These are phyloP conservation scores for Cephalopterus ornatus DNA, from an alignment of 2,113 vertebrate species.

Conservation along the genomic window DNA sequence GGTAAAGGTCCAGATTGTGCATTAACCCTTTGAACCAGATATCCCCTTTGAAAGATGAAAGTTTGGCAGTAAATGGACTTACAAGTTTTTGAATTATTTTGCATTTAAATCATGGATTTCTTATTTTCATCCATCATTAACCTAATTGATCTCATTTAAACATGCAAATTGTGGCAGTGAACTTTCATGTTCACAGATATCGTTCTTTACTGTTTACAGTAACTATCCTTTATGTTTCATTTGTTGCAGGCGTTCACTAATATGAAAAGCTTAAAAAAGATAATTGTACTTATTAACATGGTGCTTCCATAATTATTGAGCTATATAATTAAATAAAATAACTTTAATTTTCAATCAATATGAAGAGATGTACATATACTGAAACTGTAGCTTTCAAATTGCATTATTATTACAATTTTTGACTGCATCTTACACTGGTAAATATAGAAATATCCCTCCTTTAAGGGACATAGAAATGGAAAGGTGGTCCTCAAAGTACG, in stretches of 20 bases:
- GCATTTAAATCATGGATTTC: constrained; percentile 63
- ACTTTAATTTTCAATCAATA: not conserved
- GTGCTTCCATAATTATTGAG: constrained; percentile 3
- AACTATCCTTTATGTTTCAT: not conserved
- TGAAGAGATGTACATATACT: not conserved
- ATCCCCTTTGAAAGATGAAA: constrained; percentile 50
- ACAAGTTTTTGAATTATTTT: constrained; percentile 65
- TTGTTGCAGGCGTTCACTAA: constrained; percentile 1
- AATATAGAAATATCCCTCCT: not conserved
- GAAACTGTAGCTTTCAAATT: not conserved
- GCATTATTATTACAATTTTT: not conserved
- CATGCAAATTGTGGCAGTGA: constrained; percentile 40
- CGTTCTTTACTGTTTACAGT: constrained; percentile 24
- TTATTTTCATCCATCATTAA: constrained; percentile 71
- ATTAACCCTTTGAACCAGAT: constrained; percentile 47
- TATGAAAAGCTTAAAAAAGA: constrained; percentile 19
- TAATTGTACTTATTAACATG: not conserved
- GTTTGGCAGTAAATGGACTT: constrained; percentile 61
- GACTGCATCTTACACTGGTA: not conserved
- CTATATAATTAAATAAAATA: constrained; percentile 14
- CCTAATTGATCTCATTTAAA: constrained; percentile 70
- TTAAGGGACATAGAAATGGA: not conserved
- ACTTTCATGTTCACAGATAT: constrained; percentile 33
- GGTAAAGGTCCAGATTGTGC: constrained; percentile 35
- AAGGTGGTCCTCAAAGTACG: not conserved